These are phyloP conservation scores for Tenebrosternarchus preto DNA, from an alignment of 2,113 vertebrate species.

Conservation along the genomic window DNA sequence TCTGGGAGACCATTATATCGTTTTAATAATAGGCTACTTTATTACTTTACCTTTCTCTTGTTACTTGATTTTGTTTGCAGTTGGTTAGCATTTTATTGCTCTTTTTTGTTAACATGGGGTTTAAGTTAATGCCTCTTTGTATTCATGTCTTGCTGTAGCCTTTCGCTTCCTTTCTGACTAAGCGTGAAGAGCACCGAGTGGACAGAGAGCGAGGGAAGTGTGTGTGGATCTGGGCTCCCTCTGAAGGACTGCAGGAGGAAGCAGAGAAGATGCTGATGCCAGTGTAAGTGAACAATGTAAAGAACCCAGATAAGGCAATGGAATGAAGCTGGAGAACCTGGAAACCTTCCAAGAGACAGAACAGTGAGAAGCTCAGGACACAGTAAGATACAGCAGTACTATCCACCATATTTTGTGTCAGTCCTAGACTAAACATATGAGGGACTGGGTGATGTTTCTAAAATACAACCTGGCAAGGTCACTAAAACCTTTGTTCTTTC, in stretches of 20 bases:
- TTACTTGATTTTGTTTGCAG: background rate
- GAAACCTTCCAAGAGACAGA: constrained; percentile 6
- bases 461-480: background rate
- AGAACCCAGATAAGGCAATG: background rate
- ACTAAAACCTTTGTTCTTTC: background rate
- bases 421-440: background rate
- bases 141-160: background rate
- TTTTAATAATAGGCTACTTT: background rate
- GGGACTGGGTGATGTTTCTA: too few relatives aligned
- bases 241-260: background rate
- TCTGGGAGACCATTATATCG: constrained; percentile 12
- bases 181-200: constrained; percentile 3
- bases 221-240: constrained; percentile 19
- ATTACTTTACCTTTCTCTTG: background rate
- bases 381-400: background rate
- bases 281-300: background rate
- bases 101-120: background rate
- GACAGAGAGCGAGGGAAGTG: background rate
- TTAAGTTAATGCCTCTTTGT: background rate
- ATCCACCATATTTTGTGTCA: background rate
- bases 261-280: constrained; percentile 7
- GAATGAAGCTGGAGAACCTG: background rate
- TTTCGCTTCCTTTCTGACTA: background rate
- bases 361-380: constrained; percentile 7
- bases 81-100: background rate